Percentiles rank a stretch among this genome's conserved stretches.
phyloP scores from a whole-genome alignment of 37 sponge, comb jelly and placozoan species.

The Oopsacas minuta region DNA sequence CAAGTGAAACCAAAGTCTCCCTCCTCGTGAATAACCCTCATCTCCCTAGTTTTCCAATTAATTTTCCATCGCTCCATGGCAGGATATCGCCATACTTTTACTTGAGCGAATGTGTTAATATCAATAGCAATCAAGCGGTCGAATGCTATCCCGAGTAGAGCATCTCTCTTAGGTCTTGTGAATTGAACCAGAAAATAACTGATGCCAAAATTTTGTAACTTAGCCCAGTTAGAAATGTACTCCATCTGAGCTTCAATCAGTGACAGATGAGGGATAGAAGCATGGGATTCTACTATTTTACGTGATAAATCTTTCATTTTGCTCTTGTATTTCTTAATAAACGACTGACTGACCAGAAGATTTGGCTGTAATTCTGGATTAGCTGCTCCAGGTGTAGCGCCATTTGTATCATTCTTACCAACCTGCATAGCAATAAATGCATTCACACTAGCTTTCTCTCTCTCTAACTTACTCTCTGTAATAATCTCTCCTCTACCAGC shows the following conservation, averaged over 20 bases:
- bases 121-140: constrained; percentile 81
- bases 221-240: constrained; percentile 91
- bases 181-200: constrained; percentile 77
- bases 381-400: constrained; percentile 12
- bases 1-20: constrained; percentile 65
- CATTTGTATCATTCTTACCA: constrained; percentile 28
- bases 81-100: constrained; percentile 85
- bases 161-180: constrained; percentile 69
- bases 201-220: constrained; percentile 79
- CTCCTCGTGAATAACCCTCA: constrained; percentile 83
- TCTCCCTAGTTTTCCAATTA: constrained; percentile 96
- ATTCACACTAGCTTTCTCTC: constrained; percentile 64
- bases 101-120: constrained; percentile 51
- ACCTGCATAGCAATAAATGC: constrained; percentile 74
- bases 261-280: constrained; percentile 58
- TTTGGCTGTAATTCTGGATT: constrained; percentile 69
- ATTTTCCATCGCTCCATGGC: constrained; percentile 92
- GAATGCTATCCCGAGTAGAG: constrained; percentile 81
- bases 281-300: constrained; percentile 60
- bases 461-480: constrained; percentile 63
- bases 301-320: constrained; percentile 49
- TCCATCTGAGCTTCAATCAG: constrained; percentile 66
- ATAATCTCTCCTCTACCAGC: constrained; percentile 81
- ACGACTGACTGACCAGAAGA: constrained; percentile 56
- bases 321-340: constrained; percentile 72